Conservation (phyloP, 2,797 vertebrate species). For the Sciurus carolinensis region DNA sequence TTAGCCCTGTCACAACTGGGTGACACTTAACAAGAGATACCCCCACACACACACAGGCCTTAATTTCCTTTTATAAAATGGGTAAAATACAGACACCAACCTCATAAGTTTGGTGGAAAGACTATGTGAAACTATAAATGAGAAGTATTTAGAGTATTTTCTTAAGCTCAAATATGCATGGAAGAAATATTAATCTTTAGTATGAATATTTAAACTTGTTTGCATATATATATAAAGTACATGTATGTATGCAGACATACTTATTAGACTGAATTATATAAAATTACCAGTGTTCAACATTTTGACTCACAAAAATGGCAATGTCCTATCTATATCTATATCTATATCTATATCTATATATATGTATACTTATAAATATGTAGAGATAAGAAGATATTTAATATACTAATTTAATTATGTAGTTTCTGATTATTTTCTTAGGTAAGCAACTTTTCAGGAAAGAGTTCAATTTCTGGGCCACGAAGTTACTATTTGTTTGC, state of each 20-base stretch:
- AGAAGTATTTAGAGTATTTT: not conserved
- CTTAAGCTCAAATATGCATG: not conserved
- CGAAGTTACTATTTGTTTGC: not conserved
- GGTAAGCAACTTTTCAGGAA: not conserved
- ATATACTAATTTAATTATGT: not conserved
- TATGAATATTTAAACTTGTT: not conserved
- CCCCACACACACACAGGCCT: not conserved
- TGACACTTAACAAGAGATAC: not conserved
- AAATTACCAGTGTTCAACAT: not conserved
- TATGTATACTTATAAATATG: not conserved
- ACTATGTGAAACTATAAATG: not conserved
- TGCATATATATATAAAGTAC: not conserved
- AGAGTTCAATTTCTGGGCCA: not conserved
- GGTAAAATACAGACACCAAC: not conserved
- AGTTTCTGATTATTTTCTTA: not conserved
- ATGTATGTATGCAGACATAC: not conserved
- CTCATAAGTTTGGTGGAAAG: not conserved
- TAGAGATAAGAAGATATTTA: no score
- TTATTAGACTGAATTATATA: not conserved
- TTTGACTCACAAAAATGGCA: not conserved
- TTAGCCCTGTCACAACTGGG: not conserved
- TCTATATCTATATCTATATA: no score
- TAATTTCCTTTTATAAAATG: not conserved
- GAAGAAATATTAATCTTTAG: not conserved
- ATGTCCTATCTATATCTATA: not conserved